These are phyloP conservation scores for Megaustenia siamemsis DNA, from an alignment of 2,888 invertebrate genomes.

Conservation along the genomic window DNA sequence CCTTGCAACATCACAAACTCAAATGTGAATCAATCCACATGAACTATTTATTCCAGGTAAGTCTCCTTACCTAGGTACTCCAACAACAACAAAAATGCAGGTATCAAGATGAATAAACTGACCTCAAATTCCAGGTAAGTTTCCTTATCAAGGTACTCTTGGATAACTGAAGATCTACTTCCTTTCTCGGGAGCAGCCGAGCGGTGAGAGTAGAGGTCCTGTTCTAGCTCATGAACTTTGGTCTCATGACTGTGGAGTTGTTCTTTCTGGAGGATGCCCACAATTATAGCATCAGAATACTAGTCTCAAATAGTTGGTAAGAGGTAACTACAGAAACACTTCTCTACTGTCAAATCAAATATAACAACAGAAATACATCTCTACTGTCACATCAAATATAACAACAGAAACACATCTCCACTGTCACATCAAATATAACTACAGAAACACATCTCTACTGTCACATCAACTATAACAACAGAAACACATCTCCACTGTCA, in stretches of 20 bases:
- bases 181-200: conserved; percentile 87
- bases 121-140: conserved; percentile 95
- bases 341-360: too few relatives aligned
- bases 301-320: too few relatives aligned
- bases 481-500: too few relatives aligned
- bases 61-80: background rate
- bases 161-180: conserved; percentile 87
- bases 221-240: conserved; percentile 89
- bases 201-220: conserved; percentile 89
- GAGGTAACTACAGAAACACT: too few relatives aligned
- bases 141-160: conserved; percentile 95
- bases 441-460: too few relatives aligned
- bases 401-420: too few relatives aligned
- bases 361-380: too few relatives aligned
- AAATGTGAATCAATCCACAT: background rate
- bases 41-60: background rate
- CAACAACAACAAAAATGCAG: background rate
- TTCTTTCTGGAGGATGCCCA: conserved; percentile 91
- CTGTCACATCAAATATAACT: too few relatives aligned
- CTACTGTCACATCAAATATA: too few relatives aligned
- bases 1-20: background rate
- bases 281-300: too few relatives aligned
- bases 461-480: too few relatives aligned
- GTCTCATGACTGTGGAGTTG: conserved; percentile 93
- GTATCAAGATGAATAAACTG: background rate